phyloP scores from a whole-genome alignment of 2,113 vertebrate species.

The Lycaon pictus region DNA sequence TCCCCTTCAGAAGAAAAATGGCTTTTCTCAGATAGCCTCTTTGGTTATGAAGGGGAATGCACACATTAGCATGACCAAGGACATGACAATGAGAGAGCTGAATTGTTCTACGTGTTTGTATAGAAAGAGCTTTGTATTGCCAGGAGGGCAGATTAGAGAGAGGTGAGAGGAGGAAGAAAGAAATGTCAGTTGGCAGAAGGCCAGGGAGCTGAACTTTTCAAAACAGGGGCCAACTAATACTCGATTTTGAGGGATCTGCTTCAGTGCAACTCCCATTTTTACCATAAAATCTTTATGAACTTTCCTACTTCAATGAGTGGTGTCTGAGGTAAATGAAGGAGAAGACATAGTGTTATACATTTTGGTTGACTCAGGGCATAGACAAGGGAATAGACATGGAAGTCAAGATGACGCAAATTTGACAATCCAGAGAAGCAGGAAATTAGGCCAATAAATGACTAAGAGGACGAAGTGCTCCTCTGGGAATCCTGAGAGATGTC shows the following conservation, averaged over 20 bases:
- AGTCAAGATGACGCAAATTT: background rate
- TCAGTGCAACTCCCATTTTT: background rate
- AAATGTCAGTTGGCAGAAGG: background rate
- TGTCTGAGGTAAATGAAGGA: background rate
- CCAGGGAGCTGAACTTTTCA: background rate
- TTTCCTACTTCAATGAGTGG: background rate
- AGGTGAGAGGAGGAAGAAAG: background rate
- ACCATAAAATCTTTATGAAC: background rate
- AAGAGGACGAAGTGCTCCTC: background rate
- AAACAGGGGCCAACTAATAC: background rate
- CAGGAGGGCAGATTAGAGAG: background rate
- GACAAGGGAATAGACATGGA: background rate
- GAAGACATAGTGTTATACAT: background rate
- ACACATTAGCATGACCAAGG: background rate
- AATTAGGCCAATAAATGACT: background rate
- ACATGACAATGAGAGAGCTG: background rate
- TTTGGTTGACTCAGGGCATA: background rate
- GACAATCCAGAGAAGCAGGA: slow-evolving; percentile 23
- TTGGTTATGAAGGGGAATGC: slow-evolving; percentile 13
- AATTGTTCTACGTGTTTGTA: background rate
- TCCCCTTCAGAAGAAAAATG: background rate
- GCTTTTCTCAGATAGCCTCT: background rate
- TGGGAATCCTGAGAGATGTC: background rate
- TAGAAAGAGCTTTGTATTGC: background rate
- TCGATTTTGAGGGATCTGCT: slow-evolving; percentile 22